Evolutionary conservation across 2,797 vertebrate species (phyloP), one percentile per base, ranked within the genome.

Genomic region (Menidia menidia): DNA sequence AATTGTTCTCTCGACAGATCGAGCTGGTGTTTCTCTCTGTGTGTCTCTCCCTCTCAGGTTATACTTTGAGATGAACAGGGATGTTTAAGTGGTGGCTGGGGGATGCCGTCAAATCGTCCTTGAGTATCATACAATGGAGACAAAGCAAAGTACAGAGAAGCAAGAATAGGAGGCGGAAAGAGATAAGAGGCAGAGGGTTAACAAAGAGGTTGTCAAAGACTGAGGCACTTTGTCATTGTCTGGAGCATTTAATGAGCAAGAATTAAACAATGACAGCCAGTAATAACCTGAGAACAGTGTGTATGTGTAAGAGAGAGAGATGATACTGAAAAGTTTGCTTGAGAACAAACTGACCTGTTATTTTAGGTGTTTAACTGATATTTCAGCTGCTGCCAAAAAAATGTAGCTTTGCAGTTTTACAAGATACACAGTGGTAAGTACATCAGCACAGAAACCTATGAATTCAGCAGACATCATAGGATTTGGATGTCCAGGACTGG

Each of bases 181-280:
- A 91, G 92, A 92, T 91, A 91, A 92, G 85, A 89, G 85, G 83
- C 77, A 90, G 87, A 86, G 88, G 88, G 83, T 85, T 89, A 90
- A 91, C 89, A 89, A 90, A 89, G 86, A 86, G 80, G 81, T 81
- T 87, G 89, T 87, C 87, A 83, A 58, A 71, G 72, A 87, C 84
- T 61, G 73, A 84, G 79, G 87, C 60, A 75, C 89, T 92, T 90
- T 86, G 90, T 93, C 91, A 91, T 90, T 92, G 92, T 91, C 87
- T 86, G 81, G 64, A 77, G 89, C 80, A 56, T 92, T 92, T 93
- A 93, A 93, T 92, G 91, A 92, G 90, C 84, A 81, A 82, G 85
- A 93, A 93, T 93, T 89, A 93, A 92, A 94, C 88, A 92, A 91
- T 90, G 92, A 92, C 89, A 90, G 83, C 70, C 82, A 55, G 78